Conservation (phyloP, 2,888 invertebrate genomes). For the Drosophila atripex region DNA sequence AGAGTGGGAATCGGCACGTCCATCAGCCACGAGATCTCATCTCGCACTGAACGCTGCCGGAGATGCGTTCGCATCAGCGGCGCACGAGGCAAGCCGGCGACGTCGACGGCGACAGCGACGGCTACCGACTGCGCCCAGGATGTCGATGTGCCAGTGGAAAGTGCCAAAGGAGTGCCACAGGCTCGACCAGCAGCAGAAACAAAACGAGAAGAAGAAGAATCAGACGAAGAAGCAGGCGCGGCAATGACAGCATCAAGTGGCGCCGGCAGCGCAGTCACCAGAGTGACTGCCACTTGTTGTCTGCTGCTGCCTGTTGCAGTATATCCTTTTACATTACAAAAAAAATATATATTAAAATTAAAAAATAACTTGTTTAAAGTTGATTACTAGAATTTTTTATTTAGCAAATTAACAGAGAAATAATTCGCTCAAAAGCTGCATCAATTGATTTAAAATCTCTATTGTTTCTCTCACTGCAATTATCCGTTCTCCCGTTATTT, state of each 20-base stretch:
- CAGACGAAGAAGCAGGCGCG: conserved; percentile 15
- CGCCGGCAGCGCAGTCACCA: conserved; percentile 40
- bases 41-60: conserved; percentile 82
- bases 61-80: conserved; percentile 52
- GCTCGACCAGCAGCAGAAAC: background rate
- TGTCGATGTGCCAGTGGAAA: conserved; percentile 53
- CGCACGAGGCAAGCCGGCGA: conserved; percentile 70
- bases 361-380: background rate
- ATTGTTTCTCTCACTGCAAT: background rate
- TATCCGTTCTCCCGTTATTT: conserved; percentile 28
- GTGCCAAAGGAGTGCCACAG: conserved; percentile 13
- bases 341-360: background rate
- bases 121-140: conserved; percentile 60
- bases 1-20: conserved; percentile 80
- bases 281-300: conserved; percentile 68
- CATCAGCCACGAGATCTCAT: conserved; percentile 84
- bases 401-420: background rate
- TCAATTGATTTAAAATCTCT: background rate
- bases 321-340: conserved; percentile 7
- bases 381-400: background rate
- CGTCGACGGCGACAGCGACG: conserved; percentile 40
- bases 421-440: too few species aligned
- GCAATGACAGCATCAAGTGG: conserved; percentile 13
- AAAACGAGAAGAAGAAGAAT: background rate
- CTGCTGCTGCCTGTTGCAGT: conserved; percentile 59